Percentiles rank a stretch among this genome's conserved stretches.
These are phyloP conservation scores for Harpagoxenus sublaevis DNA, from an alignment of 2,888 invertebrate genomes.

Conservation along the genomic window DNA sequence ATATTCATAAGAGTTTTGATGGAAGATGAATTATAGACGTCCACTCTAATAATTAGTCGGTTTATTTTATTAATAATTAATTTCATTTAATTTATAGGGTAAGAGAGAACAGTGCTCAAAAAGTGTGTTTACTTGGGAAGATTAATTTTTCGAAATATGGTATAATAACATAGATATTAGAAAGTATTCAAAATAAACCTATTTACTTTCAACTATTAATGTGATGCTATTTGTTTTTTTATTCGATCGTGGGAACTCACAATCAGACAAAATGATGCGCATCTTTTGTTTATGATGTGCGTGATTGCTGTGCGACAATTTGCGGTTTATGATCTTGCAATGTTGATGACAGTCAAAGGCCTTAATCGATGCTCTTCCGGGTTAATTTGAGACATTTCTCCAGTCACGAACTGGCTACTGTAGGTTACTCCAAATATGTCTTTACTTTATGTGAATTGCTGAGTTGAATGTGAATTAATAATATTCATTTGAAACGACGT, in stretches of 20 bases:
- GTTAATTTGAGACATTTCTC: neutral
- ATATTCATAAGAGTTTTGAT: constrained; percentile 19
- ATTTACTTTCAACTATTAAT: neutral
- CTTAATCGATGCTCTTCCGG: constrained; percentile 18
- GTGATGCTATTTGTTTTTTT: neutral
- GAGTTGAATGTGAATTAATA: constrained; percentile 7
- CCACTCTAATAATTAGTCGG: neutral
- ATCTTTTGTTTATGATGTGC: neutral
- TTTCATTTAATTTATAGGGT: neutral
- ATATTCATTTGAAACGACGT: neutral
- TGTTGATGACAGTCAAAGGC: constrained; percentile 19
- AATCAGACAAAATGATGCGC: neutral
- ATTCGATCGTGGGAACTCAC: neutral
- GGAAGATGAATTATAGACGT: neutral
- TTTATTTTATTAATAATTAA: neutral
- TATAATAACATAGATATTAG: neutral
- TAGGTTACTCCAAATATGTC: neutral
- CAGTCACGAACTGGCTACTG: neutral
- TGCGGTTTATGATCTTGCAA: constrained; percentile 12
- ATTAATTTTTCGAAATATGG: neutral
- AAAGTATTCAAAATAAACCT: neutral
- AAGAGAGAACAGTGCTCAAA: neutral
- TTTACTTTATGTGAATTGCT: neutral
- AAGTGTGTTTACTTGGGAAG: neutral
- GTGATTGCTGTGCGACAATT: neutral